phyloP scores from a whole-genome alignment of 2,113 vertebrate genomes.

The Elephas maximus region DNA sequence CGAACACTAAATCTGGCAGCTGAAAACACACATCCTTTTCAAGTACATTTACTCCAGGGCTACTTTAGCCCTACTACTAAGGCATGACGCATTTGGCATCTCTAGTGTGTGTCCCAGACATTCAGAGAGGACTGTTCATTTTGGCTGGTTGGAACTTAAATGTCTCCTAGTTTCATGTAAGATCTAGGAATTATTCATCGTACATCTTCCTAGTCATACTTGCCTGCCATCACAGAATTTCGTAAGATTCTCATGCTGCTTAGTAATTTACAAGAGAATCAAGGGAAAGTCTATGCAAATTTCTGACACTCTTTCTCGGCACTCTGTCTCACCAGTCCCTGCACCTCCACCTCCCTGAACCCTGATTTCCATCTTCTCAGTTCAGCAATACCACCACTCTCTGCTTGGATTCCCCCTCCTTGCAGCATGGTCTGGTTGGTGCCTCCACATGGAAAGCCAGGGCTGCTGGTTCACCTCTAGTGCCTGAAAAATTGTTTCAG shows the following conservation, averaged over 20 bases:
- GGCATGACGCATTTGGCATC: background rate
- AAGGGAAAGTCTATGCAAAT: background rate
- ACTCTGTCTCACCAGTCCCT: background rate
- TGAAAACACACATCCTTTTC: background rate
- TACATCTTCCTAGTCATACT: too few species aligned
- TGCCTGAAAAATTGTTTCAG: background rate
- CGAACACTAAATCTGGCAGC: too few species aligned
- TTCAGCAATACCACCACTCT: background rate
- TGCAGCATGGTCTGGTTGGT: background rate
- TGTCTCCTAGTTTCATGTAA: too few species aligned
- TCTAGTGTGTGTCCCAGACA: background rate
- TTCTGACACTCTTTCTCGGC: background rate
- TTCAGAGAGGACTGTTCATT: fast-evolving
- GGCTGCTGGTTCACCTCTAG: background rate
- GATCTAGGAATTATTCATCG: background rate
- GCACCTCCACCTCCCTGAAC: too few species aligned
- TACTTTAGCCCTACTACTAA: background rate
- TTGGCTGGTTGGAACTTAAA: background rate
- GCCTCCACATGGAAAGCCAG: background rate
- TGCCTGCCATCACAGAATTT: background rate
- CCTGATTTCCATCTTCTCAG: background rate
- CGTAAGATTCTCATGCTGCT: background rate
- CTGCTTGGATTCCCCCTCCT: background rate
- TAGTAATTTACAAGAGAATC: background rate
- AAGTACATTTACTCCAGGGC: background rate